Evolutionary conservation across 2,797 vertebrate genomes (phyloP).

Genomic region (Enteromius afrohamiltoni): DNA sequence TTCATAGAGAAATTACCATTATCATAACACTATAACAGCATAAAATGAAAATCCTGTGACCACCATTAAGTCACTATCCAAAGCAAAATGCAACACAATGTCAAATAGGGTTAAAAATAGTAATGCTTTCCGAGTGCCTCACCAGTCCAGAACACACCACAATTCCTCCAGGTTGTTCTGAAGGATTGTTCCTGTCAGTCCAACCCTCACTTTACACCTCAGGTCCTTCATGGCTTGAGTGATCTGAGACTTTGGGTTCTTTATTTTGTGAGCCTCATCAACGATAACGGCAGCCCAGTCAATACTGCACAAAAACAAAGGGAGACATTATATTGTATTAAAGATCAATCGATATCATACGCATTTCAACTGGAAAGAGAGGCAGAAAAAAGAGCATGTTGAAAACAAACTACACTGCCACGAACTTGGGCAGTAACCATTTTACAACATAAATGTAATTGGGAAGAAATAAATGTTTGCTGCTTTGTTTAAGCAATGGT

Average conservation of each 20-base stretch:
- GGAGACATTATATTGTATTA: not conserved
- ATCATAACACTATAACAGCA: not conserved
- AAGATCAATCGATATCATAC: not conserved
- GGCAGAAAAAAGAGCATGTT: not conserved
- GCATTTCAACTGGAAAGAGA: not conserved
- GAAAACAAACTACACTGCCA: not conserved
- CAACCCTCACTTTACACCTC: constrained; percentile 86
- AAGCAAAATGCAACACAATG: not conserved
- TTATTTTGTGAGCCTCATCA: constrained; percentile 95
- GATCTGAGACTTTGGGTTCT: constrained; percentile 92
- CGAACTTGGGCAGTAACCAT: not conserved
- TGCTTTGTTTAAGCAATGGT: not conserved
- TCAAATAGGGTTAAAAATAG: not conserved
- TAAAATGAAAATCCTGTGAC: not conserved
- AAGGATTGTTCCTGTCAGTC: constrained; percentile 94
- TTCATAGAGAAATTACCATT: not conserved
- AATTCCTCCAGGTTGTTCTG: constrained; percentile 97
- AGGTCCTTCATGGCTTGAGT: constrained; percentile 92
- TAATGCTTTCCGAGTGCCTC: constrained; percentile 51
- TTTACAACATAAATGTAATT: not conserved
- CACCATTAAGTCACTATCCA: not conserved
- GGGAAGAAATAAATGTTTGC: not conserved
- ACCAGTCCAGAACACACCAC: constrained; percentile 99
- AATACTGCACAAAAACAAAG: constrained; percentile 72
- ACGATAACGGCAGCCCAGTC: constrained; percentile 92